Conservation (phyloP, 1,140 invertebrate species). For the Panonychus citri region DNA sequence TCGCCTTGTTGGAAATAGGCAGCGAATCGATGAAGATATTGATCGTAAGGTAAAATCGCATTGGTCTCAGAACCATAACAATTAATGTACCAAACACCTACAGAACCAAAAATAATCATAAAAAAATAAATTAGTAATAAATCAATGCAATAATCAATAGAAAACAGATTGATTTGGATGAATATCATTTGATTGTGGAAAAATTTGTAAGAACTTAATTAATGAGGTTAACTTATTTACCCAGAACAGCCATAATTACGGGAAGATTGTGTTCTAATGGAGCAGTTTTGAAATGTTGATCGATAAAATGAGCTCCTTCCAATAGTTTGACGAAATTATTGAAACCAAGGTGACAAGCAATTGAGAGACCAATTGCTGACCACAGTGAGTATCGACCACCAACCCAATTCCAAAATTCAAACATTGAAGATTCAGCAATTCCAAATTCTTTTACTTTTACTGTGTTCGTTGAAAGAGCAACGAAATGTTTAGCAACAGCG, state of each 20-base stretch:
- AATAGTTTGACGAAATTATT: constrained; percentile 85
- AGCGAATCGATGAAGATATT: constrained; percentile 93
- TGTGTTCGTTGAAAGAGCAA: constrained; percentile 85
- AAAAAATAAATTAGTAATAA: background rate
- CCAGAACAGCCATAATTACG: constrained; percentile 73
- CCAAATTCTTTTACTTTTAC: constrained; percentile 85
- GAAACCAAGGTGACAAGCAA: constrained; percentile 70
- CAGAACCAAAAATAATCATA: background rate
- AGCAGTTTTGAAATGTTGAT: constrained; percentile 69
- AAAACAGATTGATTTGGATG: too few species aligned
- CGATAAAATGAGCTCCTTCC: constrained; percentile 73
- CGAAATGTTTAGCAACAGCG: constrained; percentile 87
- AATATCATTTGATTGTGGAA: too few species aligned
- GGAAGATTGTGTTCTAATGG: constrained; percentile 92
- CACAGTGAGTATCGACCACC: constrained; percentile 91
- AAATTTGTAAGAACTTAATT: too few species aligned
- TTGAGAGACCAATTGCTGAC: constrained; percentile 94
- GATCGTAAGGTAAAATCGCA: constrained; percentile 84
- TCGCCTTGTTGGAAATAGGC: constrained; percentile 99
- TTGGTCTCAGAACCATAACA: constrained; percentile 88
- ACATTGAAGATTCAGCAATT: constrained; percentile 92
- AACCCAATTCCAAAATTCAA: constrained; percentile 99
- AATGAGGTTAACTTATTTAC: too few species aligned
- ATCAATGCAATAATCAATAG: too few species aligned
- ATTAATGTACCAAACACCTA: constrained; percentile 71